phyloP scores from a whole-genome alignment of 2,113 vertebrate genomes.

The Tyto alba region DNA sequence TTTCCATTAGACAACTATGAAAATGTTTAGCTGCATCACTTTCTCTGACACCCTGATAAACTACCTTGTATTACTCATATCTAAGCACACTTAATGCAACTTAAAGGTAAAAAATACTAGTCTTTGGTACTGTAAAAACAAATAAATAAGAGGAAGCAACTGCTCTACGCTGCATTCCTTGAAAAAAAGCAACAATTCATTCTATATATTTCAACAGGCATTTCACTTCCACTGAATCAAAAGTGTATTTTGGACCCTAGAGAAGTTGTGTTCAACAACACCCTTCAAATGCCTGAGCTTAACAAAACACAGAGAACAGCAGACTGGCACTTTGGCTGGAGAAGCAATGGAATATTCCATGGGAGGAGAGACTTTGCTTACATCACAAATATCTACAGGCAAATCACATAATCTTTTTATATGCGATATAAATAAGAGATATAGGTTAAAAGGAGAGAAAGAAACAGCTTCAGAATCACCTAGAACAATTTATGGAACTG shows the following conservation, averaged over 20 bases:
- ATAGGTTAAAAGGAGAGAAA: not conserved
- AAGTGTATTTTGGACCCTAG: not conserved
- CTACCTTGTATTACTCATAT: not conserved
- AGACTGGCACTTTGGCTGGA: not conserved
- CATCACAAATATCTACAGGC: not conserved
- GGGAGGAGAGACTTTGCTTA: not conserved
- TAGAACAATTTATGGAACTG: not conserved
- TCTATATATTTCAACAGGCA: not conserved
- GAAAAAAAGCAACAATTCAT: not conserved
- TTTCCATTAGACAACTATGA: not conserved
- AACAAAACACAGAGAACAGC: not conserved
- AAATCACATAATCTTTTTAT: not conserved
- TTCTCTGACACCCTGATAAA: not conserved
- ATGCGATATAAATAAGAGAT: not conserved
- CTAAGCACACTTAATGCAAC: not conserved
- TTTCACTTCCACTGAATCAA: not conserved
- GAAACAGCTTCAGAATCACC: not conserved
- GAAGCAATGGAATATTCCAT: not conserved
- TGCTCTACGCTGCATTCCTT: not conserved
- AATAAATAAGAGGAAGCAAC: not conserved
- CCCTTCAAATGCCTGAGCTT: not conserved
- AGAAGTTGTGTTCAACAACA: not conserved
- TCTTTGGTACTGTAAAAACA: not conserved
- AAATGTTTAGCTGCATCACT: not conserved
- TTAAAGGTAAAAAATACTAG: not conserved